Evolutionary conservation across 2,113 vertebrate species (phyloP), one percentile per base, ranked within the genome.

Genomic region (Myrmecobius fasciatus): DNA sequence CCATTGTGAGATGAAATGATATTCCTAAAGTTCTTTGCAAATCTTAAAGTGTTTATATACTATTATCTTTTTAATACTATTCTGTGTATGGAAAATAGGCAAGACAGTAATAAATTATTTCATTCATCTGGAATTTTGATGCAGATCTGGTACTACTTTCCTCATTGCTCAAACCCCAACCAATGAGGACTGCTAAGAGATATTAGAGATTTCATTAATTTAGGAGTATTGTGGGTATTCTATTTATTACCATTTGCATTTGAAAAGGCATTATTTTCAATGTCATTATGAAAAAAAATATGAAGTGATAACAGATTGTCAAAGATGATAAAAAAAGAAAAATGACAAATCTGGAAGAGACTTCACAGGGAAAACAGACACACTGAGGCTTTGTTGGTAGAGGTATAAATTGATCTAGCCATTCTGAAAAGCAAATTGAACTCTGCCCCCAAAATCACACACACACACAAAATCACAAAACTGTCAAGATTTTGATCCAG

Each of bases 231-330:
- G 0, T 17, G 24, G 90, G 24, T 2, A 75, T 90, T 48, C 91
- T 75, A 67, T 67, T 67, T 67, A 25, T 22, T 43, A 89, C 31
- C 60, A 53, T 36, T 75, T 91, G n/a, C 25, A 46, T 53, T 48
- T 12, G 48, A 92, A 94, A 92, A 46, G 51, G 26, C 24, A 52
- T 52, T 95, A 51, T 88, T 95, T 93, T 94, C 49, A 94, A 93
- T n/a, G 8, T 46, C 22, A 88, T 92, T 47, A 90, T 43, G 9
- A 83, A 83, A n/a, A 75, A n/a, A 43, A 83, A n/a, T 14, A 83
- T 83, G n/a, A 83, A 24, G 67, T 83, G n/a, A 83, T n/a, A 83
- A 83, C n/a, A 83, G 67, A 83, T 83, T 83, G 67, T 43, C 67
- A 43, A 83, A 43, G n/a, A 83, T 43, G 67, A 43, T n/a, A 83